Evolutionary conservation across 1,140 invertebrate species (phyloP).

Genomic region (Bicyclus anynana): DNA sequence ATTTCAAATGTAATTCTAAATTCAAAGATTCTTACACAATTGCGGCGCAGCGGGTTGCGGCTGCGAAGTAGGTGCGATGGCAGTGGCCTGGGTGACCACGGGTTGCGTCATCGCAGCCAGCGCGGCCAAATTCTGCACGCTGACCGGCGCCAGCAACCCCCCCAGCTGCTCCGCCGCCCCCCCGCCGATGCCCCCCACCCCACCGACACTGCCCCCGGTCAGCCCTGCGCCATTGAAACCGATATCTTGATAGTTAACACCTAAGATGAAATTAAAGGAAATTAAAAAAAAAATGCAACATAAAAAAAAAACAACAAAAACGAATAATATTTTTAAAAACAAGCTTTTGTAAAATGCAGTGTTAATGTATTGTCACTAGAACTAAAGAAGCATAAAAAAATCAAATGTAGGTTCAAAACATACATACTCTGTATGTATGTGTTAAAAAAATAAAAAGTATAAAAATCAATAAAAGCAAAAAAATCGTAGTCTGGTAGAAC

Average conservation of each 20-base stretch:
- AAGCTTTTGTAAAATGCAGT: too few species aligned
- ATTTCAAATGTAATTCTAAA: too few species aligned
- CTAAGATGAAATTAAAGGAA: constrained; percentile 38
- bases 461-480: too few species aligned
- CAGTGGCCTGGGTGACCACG: constrained; percentile 76
- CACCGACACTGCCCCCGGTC: constrained; percentile 48
- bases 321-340: not conserved
- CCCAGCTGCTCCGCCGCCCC: constrained; percentile 75
- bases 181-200: constrained; percentile 31
- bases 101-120: constrained; percentile 90
- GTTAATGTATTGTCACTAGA: too few species aligned
- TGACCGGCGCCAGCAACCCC: constrained; percentile 85
- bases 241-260: constrained; percentile 73
- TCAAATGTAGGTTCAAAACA: too few species aligned
- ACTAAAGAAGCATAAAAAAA: too few species aligned
- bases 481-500: too few species aligned
- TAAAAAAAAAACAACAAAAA: constrained; percentile 9
- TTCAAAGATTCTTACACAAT: constrained; percentile 75
- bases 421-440: too few species aligned
- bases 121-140: constrained; percentile 93
- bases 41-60: constrained; percentile 72
- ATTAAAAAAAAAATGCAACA: constrained; percentile 23
- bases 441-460: too few species aligned
- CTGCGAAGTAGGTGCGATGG: constrained; percentile 72
- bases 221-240: constrained; percentile 77